These are phyloP conservation scores for Spodoptera littoralis DNA, from an alignment of 2,888 invertebrate species.

Conservation along the genomic window DNA sequence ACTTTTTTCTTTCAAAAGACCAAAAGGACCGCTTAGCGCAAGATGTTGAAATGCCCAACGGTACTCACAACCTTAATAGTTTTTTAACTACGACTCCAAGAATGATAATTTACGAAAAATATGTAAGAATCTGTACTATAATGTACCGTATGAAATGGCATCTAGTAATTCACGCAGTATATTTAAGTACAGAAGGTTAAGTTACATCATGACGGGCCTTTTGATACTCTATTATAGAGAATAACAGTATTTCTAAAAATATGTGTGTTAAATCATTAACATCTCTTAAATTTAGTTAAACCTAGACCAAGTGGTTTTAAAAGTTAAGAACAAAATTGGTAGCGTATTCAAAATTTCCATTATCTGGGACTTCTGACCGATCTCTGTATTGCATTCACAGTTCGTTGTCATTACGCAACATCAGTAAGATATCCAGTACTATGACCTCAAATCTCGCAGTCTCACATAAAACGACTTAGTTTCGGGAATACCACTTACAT, in stretches of 20 bases:
- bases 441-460: slow-evolving; percentile 46
- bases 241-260: too few species aligned
- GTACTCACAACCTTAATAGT: slow-evolving; percentile 40
- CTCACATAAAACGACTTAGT: slow-evolving; percentile 35
- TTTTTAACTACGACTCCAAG: slow-evolving; percentile 39
- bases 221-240: too few species aligned
- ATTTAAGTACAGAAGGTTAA: slow-evolving; percentile 14
- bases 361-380: slow-evolving; percentile 17
- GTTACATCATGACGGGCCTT: background rate
- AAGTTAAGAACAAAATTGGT: too few species aligned
- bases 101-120: slow-evolving; percentile 38
- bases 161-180: slow-evolving; percentile 11
- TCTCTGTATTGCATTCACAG: slow-evolving; percentile 11
- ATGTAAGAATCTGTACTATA: slow-evolving; percentile 33
- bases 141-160: slow-evolving; percentile 35
- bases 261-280: too few species aligned
- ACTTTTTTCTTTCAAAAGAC: slow-evolving; percentile 9
- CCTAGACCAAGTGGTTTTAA: too few species aligned
- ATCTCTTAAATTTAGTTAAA: too few species aligned
- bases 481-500: slow-evolving; percentile 44
- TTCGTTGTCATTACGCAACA: slow-evolving; percentile 42
- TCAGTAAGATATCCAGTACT: slow-evolving; percentile 28
- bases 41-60: slow-evolving; percentile 33
- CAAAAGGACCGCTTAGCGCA: slow-evolving; percentile 3
- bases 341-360: background rate